Evolutionary conservation across 2,113 vertebrate genomes (phyloP).

Genomic region (Falco punctatus): DNA sequence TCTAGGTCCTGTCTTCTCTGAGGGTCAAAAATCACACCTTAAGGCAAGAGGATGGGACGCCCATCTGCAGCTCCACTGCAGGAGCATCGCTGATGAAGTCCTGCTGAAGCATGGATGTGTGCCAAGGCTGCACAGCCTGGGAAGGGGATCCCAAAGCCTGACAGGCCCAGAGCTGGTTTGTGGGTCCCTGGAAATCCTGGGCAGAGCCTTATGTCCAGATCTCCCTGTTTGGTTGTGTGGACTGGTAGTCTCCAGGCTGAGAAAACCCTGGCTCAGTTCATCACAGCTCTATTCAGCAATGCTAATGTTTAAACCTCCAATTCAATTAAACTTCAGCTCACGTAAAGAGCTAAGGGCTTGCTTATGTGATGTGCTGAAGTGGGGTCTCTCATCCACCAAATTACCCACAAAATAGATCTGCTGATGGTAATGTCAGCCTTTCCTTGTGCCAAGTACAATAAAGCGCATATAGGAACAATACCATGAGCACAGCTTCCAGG

Average conservation of each 20-base stretch:
- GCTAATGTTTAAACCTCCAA: neutral
- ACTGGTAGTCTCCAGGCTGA: neutral
- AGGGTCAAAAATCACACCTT: neutral
- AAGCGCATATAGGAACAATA: neutral
- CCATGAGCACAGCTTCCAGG: neutral
- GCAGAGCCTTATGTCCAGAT: neutral
- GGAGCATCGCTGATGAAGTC: neutral
- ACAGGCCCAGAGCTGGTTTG: neutral
- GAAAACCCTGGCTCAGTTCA: neutral
- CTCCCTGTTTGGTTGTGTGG: neutral
- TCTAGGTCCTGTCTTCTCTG: neutral
- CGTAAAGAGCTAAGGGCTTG: neutral
- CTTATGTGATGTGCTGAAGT: neutral
- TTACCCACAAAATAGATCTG: neutral
- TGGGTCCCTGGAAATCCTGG: neutral
- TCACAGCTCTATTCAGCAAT: neutral
- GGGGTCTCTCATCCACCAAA: neutral
- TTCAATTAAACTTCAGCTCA: neutral
- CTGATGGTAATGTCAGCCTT: neutral
- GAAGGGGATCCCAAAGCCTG: neutral
- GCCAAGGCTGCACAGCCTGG: neutral
- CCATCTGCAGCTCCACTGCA: neutral
- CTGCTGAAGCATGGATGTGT: accelerated
- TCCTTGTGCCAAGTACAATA: neutral
- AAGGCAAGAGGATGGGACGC: accelerated